phyloP scores from a whole-genome alignment of 2,888 invertebrate genomes.

The Patella pellucida region DNA sequence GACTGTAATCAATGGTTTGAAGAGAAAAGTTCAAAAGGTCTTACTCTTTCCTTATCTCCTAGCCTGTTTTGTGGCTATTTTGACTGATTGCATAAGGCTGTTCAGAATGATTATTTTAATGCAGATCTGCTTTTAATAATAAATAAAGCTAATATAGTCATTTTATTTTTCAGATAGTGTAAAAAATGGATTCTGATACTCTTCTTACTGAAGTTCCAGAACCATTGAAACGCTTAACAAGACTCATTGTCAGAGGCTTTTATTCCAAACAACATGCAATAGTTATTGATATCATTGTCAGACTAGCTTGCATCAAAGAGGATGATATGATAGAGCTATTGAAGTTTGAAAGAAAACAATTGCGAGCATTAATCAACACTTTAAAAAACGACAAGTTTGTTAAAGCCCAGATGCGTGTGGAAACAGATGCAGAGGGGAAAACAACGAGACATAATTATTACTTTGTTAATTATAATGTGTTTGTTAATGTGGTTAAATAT shows the following conservation, averaged over 20 bases:
- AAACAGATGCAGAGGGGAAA: constrained; percentile 93
- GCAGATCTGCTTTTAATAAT: no score
- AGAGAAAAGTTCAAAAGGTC: no score
- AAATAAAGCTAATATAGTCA: no score
- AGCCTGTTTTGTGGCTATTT: no score
- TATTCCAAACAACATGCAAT: constrained; percentile 94
- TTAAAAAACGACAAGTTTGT: constrained; percentile 90
- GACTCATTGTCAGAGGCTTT: constrained; percentile 92
- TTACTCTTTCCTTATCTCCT: no score
- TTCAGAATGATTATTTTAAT: background rate
- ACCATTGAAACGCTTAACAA: constrained; percentile 87
- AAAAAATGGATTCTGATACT: constrained; percentile 61
- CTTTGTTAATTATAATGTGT: constrained; percentile 90
- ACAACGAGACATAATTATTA: constrained; percentile 97
- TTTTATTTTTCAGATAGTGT: no score
- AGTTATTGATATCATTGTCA: constrained; percentile 93
- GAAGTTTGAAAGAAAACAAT: constrained; percentile 91
- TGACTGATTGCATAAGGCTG: no score
- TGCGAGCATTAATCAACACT: constrained; percentile 83
- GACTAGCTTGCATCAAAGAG: constrained; percentile 86
- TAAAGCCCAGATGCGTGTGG: constrained; percentile 84
- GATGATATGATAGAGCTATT: constrained; percentile 83
- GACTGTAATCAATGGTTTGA: no score
- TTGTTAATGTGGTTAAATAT: constrained; percentile 97
- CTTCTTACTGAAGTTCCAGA: constrained; percentile 89